A percentile compares a stretch with the other conserved stretches of the same genome.
Evolutionary conservation across 2,113 vertebrate genomes (phyloP).

Genomic region (Indri indri): DNA sequence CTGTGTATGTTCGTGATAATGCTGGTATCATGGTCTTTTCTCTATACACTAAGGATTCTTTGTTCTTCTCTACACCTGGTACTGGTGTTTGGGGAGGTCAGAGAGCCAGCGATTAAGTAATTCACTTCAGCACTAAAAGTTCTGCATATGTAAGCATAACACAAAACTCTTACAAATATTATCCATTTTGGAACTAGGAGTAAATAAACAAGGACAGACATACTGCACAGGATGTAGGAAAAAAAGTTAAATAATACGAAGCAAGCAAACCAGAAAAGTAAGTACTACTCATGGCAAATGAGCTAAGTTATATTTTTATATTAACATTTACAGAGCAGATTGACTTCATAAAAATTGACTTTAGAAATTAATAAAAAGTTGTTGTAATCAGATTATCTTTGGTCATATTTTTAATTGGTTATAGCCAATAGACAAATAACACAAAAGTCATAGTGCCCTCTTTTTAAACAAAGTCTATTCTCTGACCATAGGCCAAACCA

Average conservation of each 20-base stretch:
- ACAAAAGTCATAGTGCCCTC: background rate
- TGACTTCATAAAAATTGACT: background rate
- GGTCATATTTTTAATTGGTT: background rate
- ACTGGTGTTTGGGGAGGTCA: background rate
- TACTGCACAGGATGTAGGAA: background rate
- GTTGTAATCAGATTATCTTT: background rate
- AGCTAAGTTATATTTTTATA: background rate
- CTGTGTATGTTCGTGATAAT: background rate
- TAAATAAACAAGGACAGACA: background rate
- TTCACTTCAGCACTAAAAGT: background rate
- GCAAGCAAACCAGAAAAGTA: background rate
- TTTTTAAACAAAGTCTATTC: background rate
- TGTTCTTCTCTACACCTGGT: background rate
- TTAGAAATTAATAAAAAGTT: slow-evolving; percentile 28
- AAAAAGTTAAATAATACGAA: background rate
- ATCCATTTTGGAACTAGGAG: background rate
- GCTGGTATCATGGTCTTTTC: background rate
- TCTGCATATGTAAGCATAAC: background rate
- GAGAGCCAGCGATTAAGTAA: background rate
- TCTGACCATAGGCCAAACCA: background rate
- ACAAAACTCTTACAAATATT: background rate
- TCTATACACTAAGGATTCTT: background rate
- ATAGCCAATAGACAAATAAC: background rate
- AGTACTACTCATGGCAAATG: background rate
- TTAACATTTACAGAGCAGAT: background rate